These are phyloP conservation scores for Phaedon cochleariae DNA, from an alignment of 2,888 invertebrate species.

Conservation along the genomic window DNA sequence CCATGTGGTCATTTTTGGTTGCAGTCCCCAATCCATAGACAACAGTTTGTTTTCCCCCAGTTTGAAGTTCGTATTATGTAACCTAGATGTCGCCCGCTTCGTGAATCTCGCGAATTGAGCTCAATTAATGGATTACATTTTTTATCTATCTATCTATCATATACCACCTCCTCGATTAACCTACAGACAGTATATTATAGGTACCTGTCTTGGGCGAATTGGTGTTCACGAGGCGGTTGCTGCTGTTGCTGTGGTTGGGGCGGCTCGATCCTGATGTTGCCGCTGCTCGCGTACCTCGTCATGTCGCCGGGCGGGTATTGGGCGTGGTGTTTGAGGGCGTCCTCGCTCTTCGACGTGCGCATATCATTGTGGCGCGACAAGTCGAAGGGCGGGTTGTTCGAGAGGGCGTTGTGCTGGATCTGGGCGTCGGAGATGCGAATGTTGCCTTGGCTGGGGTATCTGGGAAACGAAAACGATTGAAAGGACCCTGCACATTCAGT, in stretches of 20 bases:
- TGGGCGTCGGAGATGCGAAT: slow-evolving; percentile 53
- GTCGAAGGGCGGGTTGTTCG: slow-evolving; percentile 38
- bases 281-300: slow-evolving; percentile 58
- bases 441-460: slow-evolving; percentile 56
- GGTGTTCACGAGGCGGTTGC: slow-evolving; percentile 40
- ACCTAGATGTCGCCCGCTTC: too few relatives aligned
- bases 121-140: too few relatives aligned
- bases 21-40: too few relatives aligned
- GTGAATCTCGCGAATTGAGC: too few relatives aligned
- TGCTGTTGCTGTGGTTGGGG: slow-evolving; percentile 19
- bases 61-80: too few relatives aligned
- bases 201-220: too few relatives aligned
- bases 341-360: slow-evolving; percentile 59
- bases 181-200: too few relatives aligned
- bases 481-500: neutral
- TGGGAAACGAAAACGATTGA: slow-evolving; percentile 9
- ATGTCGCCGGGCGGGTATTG: slow-evolving; percentile 52
- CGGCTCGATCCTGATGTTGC: slow-evolving; percentile 55
- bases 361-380: slow-evolving; percentile 53
- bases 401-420: slow-evolving; percentile 23
- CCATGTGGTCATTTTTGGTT: too few relatives aligned
- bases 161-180: too few relatives aligned
- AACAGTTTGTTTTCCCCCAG: too few relatives aligned
- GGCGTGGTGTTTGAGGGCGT: slow-evolving; percentile 49
- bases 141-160: too few relatives aligned